Base-by-base conservation (phyloP, 2,797 vertebrate species). In the Poecilia picta region DNA sequence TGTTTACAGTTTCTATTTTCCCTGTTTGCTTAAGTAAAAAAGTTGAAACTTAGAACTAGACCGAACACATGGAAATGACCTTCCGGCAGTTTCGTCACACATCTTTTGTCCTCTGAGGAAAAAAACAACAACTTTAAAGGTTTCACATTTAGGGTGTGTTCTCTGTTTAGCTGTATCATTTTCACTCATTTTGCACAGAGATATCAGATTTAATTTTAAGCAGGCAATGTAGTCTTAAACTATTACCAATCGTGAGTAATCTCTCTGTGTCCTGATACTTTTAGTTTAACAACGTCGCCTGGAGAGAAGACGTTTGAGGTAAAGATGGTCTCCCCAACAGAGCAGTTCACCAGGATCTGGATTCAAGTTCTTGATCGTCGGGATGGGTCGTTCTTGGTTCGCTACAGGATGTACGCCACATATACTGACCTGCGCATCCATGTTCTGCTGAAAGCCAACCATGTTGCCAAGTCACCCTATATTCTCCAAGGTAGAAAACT, bases 401-500 rank as follows among this genome's bases (percentile, higher is more conserved):
- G 98, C 49, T 99, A 98, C 88, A 96, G 97, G 92, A 97, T 99
- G 98, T 99, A 99, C 5, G 97, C 97, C 59, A 98, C 96, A 93
- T 99, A 99, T 93, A 92, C 87, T 25, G 96, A 93, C 82, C 92
- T 99, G 85, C 96, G 94, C 84, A 86, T 99, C 85, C 96, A 98
- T 78, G 81, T 99, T 74, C 91, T 96, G 86, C 92, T 94, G 77
- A 91, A 95, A 75, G 92, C 88, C 79, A 92, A 95, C 74, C 96
- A 97, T 1, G 96, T 98, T 0, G 96, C 97, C 80, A 92, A 96
- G 75, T 99, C 98, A 13, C 98, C 98, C 0, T 99, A 97, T 84
- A 77, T 97, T 88, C 95, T 99, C 85, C 93, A 95, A 97, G 98
- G 98, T 99, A 95, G 78, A 77, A 8, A 28, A 62, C 5, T 1